Percentiles rank a stretch among this genome's conserved stretches.
phyloP scores from a whole-genome alignment of 35 echinoderm and acorn worm species.

The Lytechinus pictus region DNA sequence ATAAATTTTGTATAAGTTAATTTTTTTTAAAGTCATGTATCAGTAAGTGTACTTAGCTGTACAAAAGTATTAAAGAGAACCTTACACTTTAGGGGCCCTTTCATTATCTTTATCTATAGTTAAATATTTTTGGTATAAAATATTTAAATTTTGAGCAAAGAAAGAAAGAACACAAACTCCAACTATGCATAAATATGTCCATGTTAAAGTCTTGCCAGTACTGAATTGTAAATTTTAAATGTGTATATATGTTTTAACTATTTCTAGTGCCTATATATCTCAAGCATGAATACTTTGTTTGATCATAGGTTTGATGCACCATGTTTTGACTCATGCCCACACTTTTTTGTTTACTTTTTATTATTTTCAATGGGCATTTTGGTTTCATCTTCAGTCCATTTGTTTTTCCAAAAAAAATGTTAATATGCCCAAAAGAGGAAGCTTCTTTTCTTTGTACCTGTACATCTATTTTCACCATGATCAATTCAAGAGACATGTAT shows the following conservation, averaged over 20 bases:
- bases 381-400: no score
- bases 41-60: not conserved
- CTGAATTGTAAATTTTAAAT: not conserved
- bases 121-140: not conserved
- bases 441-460: no score
- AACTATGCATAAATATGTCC: not conserved
- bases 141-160: not conserved
- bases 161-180: not conserved
- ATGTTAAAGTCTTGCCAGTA: not conserved
- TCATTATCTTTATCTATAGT: not conserved
- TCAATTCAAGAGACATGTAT: no score
- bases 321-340: not conserved
- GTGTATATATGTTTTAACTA: not conserved
- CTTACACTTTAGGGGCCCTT: not conserved
- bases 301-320: no score
- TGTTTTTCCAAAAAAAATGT: no score
- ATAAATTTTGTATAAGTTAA: not conserved
- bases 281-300: not conserved
- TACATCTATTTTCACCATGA: no score
- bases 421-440: no score
- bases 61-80: not conserved
- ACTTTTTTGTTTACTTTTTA: no score
- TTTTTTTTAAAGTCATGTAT: not conserved
- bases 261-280: not conserved
- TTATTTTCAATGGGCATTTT: no score